Percentiles rank a stretch among this genome's conserved stretches.
Evolutionary conservation across 2,113 vertebrate species (phyloP).

Genomic region (Scartelaos histophorus): DNA sequence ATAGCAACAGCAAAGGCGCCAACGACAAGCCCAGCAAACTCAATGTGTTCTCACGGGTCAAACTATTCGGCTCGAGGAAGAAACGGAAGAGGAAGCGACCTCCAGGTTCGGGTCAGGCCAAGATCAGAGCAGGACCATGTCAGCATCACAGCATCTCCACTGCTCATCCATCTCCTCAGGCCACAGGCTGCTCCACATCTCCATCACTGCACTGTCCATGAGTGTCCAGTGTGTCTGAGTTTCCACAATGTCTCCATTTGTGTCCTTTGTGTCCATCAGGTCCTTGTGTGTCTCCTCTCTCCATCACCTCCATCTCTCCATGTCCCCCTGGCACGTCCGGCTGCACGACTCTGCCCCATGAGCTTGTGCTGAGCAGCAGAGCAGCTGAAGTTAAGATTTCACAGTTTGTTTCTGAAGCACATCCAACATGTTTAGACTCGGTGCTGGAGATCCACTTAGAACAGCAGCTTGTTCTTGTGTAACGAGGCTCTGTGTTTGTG

Average conservation of each 20-base stretch:
- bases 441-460: slow-evolving; percentile 8
- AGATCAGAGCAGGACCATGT: slow-evolving; percentile 6
- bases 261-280: background rate
- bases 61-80: slow-evolving; percentile 95
- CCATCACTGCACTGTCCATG: background rate
- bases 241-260: background rate
- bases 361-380: background rate
- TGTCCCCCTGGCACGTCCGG: slow-evolving; percentile 11
- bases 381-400: background rate
- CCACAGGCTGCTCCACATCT: slow-evolving; percentile 6
- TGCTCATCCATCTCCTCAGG: slow-evolving; percentile 21
- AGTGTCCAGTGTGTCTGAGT: background rate
- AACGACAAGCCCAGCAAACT: slow-evolving; percentile 93
- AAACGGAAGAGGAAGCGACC: slow-evolving; percentile 90
- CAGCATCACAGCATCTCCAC: slow-evolving; percentile 22
- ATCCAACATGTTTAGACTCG: slow-evolving; percentile 17
- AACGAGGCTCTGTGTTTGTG: slow-evolving; percentile 28
- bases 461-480: slow-evolving; percentile 19
- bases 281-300: background rate
- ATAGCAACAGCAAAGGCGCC: slow-evolving; percentile 91
- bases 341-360: slow-evolving; percentile 46
- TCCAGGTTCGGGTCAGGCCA: slow-evolving; percentile 84
- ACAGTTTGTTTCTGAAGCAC: background rate
- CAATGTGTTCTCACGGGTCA: slow-evolving; percentile 96
- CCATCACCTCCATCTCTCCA: background rate